Evolutionary conservation across 1,140 invertebrate genomes (phyloP).

Genomic region (Leptonema lineaticorne): DNA sequence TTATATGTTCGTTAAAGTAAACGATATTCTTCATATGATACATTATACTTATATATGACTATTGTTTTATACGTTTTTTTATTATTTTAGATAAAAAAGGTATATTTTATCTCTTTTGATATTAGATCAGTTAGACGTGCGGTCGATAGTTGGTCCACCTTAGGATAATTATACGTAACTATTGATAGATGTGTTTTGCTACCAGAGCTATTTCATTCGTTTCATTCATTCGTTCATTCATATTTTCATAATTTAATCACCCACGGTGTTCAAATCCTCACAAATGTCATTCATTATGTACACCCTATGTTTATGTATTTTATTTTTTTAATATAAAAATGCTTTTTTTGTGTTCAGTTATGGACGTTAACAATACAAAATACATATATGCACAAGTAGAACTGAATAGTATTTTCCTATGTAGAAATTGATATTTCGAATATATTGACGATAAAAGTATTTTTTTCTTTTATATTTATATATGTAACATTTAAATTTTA

Average conservation of each 20-base stretch:
- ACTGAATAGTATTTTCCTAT: slow-evolving; percentile 15
- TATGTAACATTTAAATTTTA: not conserved
- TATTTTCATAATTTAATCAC: slow-evolving; percentile 27
- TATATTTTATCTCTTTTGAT: not conserved
- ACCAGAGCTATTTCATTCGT: slow-evolving; percentile 28
- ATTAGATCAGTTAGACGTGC: slow-evolving; percentile 2
- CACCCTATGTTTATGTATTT: slow-evolving; percentile 18
- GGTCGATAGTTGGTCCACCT: slow-evolving; percentile 19
- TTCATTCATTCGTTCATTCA: slow-evolving; percentile 3
- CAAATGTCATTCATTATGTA: slow-evolving; percentile 31
- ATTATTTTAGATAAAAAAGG: not conserved
- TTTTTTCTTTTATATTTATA: slow-evolving; percentile 3
- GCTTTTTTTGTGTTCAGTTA: slow-evolving; percentile 18
- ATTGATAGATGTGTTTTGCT: slow-evolving; percentile 37
- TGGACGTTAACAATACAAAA: not conserved
- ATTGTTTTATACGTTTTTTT: not conserved
- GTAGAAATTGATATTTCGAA: slow-evolving; percentile 11
- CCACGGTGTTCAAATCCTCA: slow-evolving; percentile 30
- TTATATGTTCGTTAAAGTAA: too few relatives aligned
- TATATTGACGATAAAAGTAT: not conserved
- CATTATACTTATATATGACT: too few relatives aligned
- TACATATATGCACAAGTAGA: slow-evolving; percentile 15
- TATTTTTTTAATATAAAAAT: not conserved
- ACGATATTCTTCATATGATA: too few relatives aligned
- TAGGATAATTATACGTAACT: slow-evolving; percentile 38